These are phyloP conservation scores for Drosophila atripex DNA, from an alignment of 2,888 invertebrate species.

Conservation along the genomic window DNA sequence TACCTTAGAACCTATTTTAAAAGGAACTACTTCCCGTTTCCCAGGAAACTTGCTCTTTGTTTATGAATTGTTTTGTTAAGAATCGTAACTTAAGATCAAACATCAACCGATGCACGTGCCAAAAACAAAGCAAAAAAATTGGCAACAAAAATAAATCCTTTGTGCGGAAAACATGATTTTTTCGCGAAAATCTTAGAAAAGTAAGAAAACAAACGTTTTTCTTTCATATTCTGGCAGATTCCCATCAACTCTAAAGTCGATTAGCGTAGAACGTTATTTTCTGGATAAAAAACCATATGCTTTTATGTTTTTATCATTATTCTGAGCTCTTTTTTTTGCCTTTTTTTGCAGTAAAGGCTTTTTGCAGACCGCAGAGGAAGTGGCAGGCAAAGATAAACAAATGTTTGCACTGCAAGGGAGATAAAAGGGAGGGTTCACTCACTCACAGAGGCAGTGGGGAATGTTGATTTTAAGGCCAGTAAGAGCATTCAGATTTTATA, in stretches of 20 bases:
- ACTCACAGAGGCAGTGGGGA: background rate
- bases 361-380: conserved; percentile 65
- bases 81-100: background rate
- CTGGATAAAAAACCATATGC: conserved; percentile 32
- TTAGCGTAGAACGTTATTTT: conserved; percentile 12
- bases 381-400: conserved; percentile 57
- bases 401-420: conserved; percentile 50
- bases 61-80: background rate
- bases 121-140: background rate
- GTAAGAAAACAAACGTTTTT: background rate
- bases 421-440: conserved; percentile 46
- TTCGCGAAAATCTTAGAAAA: background rate
- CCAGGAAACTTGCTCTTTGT: conserved; percentile 2
- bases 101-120: conserved; percentile 1
- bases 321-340: background rate
- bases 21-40: background rate
- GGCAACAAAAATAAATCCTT: background rate
- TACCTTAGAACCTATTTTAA: background rate
- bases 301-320: conserved; percentile 33
- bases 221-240: background rate
- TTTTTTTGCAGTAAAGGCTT: conserved; percentile 18
- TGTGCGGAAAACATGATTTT: background rate
- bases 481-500: background rate
- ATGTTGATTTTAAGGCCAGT: too few relatives aligned
- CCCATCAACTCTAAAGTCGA: conserved; percentile 15